Evolutionary conservation across 2,113 vertebrate species (phyloP).

Genomic region (Myiozetetes cayanensis): DNA sequence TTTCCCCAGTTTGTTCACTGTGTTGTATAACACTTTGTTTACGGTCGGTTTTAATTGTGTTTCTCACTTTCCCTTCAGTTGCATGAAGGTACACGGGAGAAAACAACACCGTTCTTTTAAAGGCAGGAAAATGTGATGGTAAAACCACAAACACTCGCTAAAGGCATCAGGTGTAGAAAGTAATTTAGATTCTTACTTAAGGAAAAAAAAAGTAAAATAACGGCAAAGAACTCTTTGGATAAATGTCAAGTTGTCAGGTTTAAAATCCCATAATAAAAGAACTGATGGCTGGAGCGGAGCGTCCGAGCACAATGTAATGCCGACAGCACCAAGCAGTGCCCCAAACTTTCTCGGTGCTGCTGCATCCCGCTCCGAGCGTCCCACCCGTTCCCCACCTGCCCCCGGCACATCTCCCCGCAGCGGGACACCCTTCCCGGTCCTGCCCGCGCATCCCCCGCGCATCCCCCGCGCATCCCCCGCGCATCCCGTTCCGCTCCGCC

Average conservation of each 20-base stretch:
- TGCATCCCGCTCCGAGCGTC: background rate
- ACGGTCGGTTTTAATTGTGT: background rate
- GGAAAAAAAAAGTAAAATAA: fast-evolving
- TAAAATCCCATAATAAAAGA: background rate
- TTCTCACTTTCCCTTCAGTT: background rate
- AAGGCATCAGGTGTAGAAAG: background rate
- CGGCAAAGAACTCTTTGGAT: background rate
- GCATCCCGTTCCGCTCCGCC: background rate
- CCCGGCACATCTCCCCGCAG: background rate
- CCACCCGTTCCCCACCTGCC: fast-evolving
- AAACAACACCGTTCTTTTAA: background rate
- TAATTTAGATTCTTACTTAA: background rate
- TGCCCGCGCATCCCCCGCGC: background rate
- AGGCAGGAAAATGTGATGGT: slow-evolving; percentile 27
- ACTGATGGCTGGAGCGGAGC: background rate
- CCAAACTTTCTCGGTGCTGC: background rate
- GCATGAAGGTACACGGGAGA: background rate
- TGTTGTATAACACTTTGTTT: background rate
- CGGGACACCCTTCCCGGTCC: background rate
- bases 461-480: background rate
- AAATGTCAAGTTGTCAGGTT: background rate
- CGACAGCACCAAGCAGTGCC: background rate
- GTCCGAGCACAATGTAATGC: fast-evolving
- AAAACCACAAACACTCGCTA: background rate
- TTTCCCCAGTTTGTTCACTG: background rate